Percentiles rank a stretch among this genome's conserved stretches.
Conservation (phyloP, 2,797 vertebrate genomes). For the Spinus olivaceus region DNA sequence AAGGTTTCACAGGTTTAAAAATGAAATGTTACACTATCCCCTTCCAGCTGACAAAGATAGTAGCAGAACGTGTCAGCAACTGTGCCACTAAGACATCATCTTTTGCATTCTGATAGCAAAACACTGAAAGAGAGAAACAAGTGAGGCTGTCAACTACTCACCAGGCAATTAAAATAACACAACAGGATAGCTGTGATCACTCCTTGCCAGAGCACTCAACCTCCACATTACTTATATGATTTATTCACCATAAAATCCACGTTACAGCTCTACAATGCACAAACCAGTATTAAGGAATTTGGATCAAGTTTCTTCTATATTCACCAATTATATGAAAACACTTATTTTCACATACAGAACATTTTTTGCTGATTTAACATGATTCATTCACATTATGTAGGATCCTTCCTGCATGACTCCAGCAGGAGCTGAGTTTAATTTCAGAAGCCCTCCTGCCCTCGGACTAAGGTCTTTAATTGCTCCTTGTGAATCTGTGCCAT, state of each 20-base stretch:
- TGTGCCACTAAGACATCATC: background rate
- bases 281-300: background rate
- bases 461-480: background rate
- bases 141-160: background rate
- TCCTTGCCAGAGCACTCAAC: constrained; percentile 18
- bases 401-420: constrained; percentile 18
- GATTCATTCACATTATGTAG: background rate
- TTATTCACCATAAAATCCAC: constrained; percentile 11
- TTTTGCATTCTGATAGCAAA: background rate
- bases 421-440: background rate
- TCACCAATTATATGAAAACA: background rate
- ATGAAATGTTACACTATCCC: background rate
- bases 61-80: constrained; percentile 12
- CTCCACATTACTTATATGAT: background rate
- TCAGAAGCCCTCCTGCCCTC: background rate
- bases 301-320: background rate
- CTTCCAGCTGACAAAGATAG: constrained; percentile 22
- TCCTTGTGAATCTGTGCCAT: background rate
- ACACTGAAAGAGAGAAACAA: background rate
- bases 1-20: constrained; percentile 43
- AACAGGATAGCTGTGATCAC: constrained; percentile 3
- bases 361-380: constrained; percentile 17
- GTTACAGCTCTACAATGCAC: background rate
- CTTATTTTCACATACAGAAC: background rate
- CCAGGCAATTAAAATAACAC: constrained; percentile 42